A percentile compares a stretch with the other conserved stretches of the same genome.
Evolutionary conservation across 2,113 vertebrate genomes (phyloP).

Genomic region (Regulus satrapa): DNA sequence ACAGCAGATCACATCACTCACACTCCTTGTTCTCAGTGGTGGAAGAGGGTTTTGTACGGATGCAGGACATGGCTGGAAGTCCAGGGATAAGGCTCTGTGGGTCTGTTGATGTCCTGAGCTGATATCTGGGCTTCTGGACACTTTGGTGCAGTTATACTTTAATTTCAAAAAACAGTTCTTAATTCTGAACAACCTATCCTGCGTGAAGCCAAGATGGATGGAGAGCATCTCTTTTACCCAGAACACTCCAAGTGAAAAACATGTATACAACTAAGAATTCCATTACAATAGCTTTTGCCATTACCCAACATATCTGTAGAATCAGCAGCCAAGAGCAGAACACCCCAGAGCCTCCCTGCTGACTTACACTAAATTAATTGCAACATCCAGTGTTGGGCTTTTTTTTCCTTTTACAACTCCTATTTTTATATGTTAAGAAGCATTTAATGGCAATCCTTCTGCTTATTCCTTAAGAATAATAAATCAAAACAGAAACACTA

Average conservation of each 20-base stretch:
- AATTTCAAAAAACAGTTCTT: not conserved
- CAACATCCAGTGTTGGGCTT: not conserved
- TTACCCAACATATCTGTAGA: not conserved
- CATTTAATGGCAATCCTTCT: not conserved
- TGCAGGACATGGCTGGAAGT: not conserved
- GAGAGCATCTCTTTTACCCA: not conserved
- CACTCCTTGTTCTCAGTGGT: not conserved
- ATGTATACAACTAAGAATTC: not conserved
- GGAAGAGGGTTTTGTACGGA: not conserved
- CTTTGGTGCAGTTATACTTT: not conserved
- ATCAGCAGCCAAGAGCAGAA: not conserved
- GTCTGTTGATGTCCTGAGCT: not conserved
- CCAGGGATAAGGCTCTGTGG: not conserved
- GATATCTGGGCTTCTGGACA: not conserved
- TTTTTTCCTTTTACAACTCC: not conserved
- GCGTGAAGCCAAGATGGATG: not conserved
- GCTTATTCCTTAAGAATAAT: not conserved
- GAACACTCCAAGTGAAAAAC: not conserved
- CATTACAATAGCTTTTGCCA: not conserved
- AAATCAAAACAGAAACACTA: constrained; percentile 36
- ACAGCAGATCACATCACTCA: not conserved
- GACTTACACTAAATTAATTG: not conserved
- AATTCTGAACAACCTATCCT: not conserved
- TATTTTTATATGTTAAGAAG: not conserved
- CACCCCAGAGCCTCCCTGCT: not conserved